Evolutionary conservation across 2,113 vertebrate species (phyloP), one percentile per base, ranked within the genome.

Genomic region (Hydrolagus affinis): DNA sequence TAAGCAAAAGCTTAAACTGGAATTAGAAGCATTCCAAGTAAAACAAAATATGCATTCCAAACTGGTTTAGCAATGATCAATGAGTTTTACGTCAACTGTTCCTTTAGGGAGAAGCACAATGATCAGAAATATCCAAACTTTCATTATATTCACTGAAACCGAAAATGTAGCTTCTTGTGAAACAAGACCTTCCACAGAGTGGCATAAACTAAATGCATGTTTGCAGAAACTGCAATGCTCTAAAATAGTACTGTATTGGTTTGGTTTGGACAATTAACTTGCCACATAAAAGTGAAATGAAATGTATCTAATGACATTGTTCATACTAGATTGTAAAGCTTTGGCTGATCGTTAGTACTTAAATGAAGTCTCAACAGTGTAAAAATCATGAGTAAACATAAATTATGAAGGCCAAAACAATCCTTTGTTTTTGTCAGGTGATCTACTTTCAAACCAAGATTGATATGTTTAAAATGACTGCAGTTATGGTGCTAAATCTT

Each of bases 121-220:
- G 66, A 11, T 69, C n/a, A n/a, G 66, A 74, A n/a, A 8, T 32
- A 19, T 75, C 44, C 6, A 21, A 75, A 56, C 17, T 75, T 75
- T 75, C 9, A 75, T n/a, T n/a, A 75, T 75, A 44, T 74, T 75
- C 19, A 75, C 11, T 19, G 66, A 69, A 69, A 69, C 73, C 44
- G 6, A 44, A 44, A 44, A 44, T 44, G 6, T 44, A 44, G 44
- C 44, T 44, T 44, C 44, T 44, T 6, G 1, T 44, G 44, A 44
- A 44, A 44, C 6, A 44, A 44, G 44, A 44, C 6, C 44, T 44
- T 44, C 44, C 44, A 44, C 44, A 44, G 44, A 44, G 44, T 3
- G 44, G 6, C 44, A 21, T 1, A 9, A 21, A 21, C 30, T 30
- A n/a, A 73, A 73, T 30, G 12, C 17, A 3, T 75, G 4, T 75